These are phyloP conservation scores for Spodoptera littoralis DNA, from an alignment of 2,888 invertebrate species.

Conservation along the genomic window DNA sequence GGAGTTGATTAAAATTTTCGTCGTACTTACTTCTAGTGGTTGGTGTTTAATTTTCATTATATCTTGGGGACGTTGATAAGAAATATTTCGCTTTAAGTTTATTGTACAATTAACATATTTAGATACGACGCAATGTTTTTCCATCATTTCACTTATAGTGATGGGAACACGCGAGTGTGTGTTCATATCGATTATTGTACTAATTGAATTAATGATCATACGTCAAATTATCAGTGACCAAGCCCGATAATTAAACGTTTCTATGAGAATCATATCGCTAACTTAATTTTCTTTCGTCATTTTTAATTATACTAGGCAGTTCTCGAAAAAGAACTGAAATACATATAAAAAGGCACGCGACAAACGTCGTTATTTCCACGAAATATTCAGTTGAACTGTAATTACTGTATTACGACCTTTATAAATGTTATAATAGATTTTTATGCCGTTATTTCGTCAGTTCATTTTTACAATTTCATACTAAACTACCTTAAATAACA, in stretches of 20 bases:
- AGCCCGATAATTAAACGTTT: constrained; percentile 14
- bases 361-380: constrained; percentile 51
- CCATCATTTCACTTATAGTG: background rate
- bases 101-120: background rate
- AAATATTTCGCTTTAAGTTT: constrained; percentile 12
- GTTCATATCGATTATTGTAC: constrained; percentile 4
- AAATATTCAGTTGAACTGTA: constrained; percentile 55
- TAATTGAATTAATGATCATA: background rate
- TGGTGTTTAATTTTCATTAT: constrained; percentile 39
- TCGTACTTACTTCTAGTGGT: constrained; percentile 23
- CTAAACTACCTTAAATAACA: constrained; percentile 55
- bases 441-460: constrained; percentile 65
- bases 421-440: constrained; percentile 51
- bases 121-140: too few relatives aligned
- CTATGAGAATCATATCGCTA: constrained; percentile 6
- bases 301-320: constrained; percentile 41
- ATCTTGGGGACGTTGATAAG: constrained; percentile 22
- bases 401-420: constrained; percentile 58
- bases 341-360: constrained; percentile 48
- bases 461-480: constrained; percentile 63
- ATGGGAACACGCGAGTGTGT: constrained; percentile 1
- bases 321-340: constrained; percentile 42
- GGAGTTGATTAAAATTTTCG: constrained; percentile 32
- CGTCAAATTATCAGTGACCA: constrained; percentile 5
- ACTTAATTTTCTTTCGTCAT: constrained; percentile 13